A percentile compares a stretch with the other conserved stretches of the same genome.
phyloP scores from a whole-genome alignment of 2,888 invertebrate species.

The Bembecia ichneumoniformis region DNA sequence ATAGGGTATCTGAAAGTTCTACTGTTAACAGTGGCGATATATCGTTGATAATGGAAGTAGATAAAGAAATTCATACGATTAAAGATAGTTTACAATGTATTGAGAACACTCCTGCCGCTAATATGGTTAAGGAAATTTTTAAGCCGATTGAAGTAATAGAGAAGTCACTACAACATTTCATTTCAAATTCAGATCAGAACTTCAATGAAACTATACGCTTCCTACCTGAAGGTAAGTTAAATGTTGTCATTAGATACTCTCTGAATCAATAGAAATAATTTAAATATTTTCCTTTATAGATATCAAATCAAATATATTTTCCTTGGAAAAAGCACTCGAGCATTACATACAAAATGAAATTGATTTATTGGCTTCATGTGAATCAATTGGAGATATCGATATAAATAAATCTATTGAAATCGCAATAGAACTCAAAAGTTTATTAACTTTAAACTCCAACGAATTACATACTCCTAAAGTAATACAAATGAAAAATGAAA shows the following conservation, averaged over 20 bases:
- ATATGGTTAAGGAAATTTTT: constrained; percentile 27
- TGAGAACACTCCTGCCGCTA: constrained; percentile 24
- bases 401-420: constrained; percentile 22
- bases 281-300: constrained; percentile 30
- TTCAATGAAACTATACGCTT: constrained; percentile 14
- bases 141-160: constrained; percentile 41
- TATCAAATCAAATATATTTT: constrained; percentile 39
- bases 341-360: constrained; percentile 26
- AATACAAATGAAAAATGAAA: constrained; percentile 19
- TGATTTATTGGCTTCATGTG: constrained; percentile 17
- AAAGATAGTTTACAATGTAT: constrained; percentile 42
- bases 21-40: constrained; percentile 31
- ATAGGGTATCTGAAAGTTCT: constrained; percentile 27
- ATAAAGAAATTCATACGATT: constrained; percentile 44
- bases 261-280: background rate
- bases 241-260: background rate
- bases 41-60: constrained; percentile 38
- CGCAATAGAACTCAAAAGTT: constrained; percentile 22
- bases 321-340: constrained; percentile 30
- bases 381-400: constrained; percentile 17
- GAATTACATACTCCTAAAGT: constrained; percentile 11
- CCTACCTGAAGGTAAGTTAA: constrained; percentile 34
- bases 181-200: constrained; percentile 22
- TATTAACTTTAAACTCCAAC: constrained; percentile 13
- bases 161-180: constrained; percentile 26